Conservation (phyloP, 2,888 invertebrate genomes). For the Cistogaster globosa region DNA sequence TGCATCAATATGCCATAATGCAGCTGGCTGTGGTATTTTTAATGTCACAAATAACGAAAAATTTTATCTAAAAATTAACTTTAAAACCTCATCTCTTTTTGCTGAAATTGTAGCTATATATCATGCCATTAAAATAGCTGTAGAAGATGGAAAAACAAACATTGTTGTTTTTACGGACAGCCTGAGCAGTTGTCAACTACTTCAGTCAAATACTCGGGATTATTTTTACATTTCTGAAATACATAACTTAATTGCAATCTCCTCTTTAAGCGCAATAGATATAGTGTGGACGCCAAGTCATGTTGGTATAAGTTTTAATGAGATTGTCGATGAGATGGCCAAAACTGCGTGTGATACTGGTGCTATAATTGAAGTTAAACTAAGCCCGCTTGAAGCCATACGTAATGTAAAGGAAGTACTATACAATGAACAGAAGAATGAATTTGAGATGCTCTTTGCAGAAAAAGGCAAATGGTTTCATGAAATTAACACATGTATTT, state of each 20-base stretch:
- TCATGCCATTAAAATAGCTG: slow-evolving; percentile 22
- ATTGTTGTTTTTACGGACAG: slow-evolving; percentile 32
- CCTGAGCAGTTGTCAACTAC: not conserved
- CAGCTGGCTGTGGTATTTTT: slow-evolving; percentile 1
- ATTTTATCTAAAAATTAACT: slow-evolving; percentile 9
- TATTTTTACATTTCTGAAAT: slow-evolving; percentile 22
- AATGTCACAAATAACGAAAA: not conserved
- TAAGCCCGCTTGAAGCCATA: not conserved
- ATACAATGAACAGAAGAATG: not conserved
- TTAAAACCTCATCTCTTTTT: slow-evolving; percentile 24
- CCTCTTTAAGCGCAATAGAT: not conserved
- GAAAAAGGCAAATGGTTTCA: slow-evolving; percentile 19
- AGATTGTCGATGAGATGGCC: slow-evolving; percentile 16
- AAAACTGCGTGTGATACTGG: slow-evolving; percentile 18
- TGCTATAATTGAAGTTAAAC: not conserved
- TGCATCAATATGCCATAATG: not conserved
- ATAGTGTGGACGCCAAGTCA: slow-evolving; percentile 11
- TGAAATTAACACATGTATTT: no score
- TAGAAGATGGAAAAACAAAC: not conserved
- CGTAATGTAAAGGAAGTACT: not conserved
- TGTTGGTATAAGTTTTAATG: slow-evolving; percentile 1
- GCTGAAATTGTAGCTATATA: slow-evolving; percentile 23
- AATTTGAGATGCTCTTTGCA: no score
- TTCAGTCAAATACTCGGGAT: not conserved
- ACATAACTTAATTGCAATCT: slow-evolving; percentile 3